These are phyloP conservation scores for Choreutis nemorana DNA, from an alignment of 2,888 invertebrate species.

Conservation along the genomic window DNA sequence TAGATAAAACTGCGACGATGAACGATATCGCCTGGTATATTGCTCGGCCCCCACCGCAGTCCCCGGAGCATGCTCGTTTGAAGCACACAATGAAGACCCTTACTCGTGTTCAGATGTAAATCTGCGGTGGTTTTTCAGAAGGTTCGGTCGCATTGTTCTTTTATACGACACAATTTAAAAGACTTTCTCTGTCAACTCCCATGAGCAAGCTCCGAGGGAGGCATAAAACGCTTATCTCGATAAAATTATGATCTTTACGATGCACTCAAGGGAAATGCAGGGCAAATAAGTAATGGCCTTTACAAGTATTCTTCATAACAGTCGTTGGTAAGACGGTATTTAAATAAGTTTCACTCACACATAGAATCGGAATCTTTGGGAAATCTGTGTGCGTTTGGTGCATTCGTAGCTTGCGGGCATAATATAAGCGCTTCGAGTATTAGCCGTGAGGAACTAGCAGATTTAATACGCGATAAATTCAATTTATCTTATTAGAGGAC, in stretches of 20 bases:
- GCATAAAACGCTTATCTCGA: too few relatives aligned
- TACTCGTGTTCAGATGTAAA: slow-evolving; percentile 36
- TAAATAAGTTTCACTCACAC: too few relatives aligned
- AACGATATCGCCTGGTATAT: slow-evolving; percentile 34
- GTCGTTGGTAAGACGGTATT: too few relatives aligned
- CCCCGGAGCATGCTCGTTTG: slow-evolving; percentile 21
- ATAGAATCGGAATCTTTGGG: too few relatives aligned
- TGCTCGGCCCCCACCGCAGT: slow-evolving; percentile 28
- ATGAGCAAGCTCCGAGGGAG: slow-evolving; percentile 21
- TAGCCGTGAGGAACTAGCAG: slow-evolving; percentile 25
- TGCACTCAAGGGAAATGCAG: too few relatives aligned
- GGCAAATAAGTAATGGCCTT: too few relatives aligned
- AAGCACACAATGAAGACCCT: slow-evolving; percentile 32
- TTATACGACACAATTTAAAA: slow-evolving; percentile 35
- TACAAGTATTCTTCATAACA: too few relatives aligned
- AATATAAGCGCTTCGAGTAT: slow-evolving; percentile 28
- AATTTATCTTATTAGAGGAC: slow-evolving; percentile 38
- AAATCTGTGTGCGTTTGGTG: slow-evolving; percentile 22
- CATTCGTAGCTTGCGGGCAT: slow-evolving; percentile 23
- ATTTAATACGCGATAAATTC: slow-evolving; percentile 40
- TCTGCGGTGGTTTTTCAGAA: slow-evolving; percentile 35
- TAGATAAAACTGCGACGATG: slow-evolving; percentile 34
- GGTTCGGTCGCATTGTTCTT: slow-evolving; percentile 32
- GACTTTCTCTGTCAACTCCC: slow-evolving; percentile 30
- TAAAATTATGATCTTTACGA: too few relatives aligned